phyloP scores from a whole-genome alignment of 2,888 invertebrate species.

The Sclerodermus sp. region DNA sequence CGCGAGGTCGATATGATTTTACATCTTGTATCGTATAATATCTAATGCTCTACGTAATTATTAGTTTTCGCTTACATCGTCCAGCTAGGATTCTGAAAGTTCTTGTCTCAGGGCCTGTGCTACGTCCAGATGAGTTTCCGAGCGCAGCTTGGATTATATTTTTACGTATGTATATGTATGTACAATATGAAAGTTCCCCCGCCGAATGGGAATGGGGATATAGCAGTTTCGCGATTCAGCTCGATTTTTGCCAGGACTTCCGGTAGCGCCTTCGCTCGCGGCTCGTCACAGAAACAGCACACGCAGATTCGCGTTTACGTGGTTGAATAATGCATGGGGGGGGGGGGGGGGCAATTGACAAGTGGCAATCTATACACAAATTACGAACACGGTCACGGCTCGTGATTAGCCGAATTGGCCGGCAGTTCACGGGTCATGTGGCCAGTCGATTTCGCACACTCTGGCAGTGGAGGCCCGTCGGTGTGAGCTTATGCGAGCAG shows the following conservation, averaged over 20 bases:
- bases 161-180: too few species aligned
- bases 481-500: background rate
- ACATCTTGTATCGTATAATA: slow-evolving; percentile 27
- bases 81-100: slow-evolving; percentile 31
- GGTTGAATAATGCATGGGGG: background rate
- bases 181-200: too few species aligned
- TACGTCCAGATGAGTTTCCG: too few species aligned
- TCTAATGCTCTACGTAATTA: slow-evolving; percentile 39
- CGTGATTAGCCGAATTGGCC: too few species aligned
- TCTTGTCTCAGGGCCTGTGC: too few species aligned
- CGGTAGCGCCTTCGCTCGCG: too few species aligned
- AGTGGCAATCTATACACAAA: background rate
- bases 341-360: background rate
- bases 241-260: too few species aligned
- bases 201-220: too few species aligned
- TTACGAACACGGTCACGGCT: slow-evolving; percentile 3
- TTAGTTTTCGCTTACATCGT: slow-evolving; percentile 34
- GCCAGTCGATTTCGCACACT: too few species aligned
- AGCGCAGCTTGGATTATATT: too few species aligned
- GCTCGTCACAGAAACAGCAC: slow-evolving; percentile 14
- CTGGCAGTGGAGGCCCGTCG: background rate
- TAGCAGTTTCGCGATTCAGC: too few species aligned
- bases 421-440: too few species aligned
- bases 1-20: slow-evolving; percentile 37
- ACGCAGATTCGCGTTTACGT: background rate